phyloP scores from a whole-genome alignment of 2,888 invertebrate genomes.

The Halocaridina rubra region DNA sequence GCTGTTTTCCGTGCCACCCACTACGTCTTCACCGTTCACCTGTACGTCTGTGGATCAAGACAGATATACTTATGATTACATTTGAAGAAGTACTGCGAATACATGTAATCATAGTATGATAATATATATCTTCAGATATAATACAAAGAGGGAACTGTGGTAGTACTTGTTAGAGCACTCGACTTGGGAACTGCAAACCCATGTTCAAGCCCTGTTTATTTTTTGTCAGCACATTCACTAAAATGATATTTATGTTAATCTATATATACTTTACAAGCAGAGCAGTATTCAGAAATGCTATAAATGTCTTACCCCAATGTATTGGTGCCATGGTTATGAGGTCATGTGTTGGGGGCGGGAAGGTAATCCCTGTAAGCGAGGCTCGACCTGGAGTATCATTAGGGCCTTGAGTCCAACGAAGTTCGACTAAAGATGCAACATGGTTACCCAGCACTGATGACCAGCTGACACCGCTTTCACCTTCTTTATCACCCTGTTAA shows the following conservation, averaged over 20 bases:
- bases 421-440: constrained; percentile 52
- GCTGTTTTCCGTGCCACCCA: constrained; percentile 47
- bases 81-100: too few species aligned
- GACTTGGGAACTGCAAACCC: too few species aligned
- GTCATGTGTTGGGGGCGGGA: constrained; percentile 60
- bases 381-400: constrained; percentile 51
- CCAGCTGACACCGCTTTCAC: constrained; percentile 38
- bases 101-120: too few species aligned
- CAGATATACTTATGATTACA: too few species aligned
- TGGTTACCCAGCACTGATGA: constrained; percentile 51
- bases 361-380: constrained; percentile 57
- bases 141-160: too few species aligned
- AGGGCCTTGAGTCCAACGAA: constrained; percentile 55
- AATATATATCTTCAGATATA: too few species aligned
- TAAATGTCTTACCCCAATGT: constrained; percentile 60
- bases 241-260: too few species aligned
- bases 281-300: too few species aligned
- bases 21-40: constrained; percentile 38
- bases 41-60: constrained; percentile 51
- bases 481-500: constrained; percentile 31
- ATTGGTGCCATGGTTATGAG: constrained; percentile 62
- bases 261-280: too few species aligned
- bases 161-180: too few species aligned
- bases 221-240: too few species aligned
- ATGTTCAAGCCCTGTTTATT: too few species aligned